Conservation (phyloP, 1,140 invertebrate species). For the Sitophilus oryzae region DNA sequence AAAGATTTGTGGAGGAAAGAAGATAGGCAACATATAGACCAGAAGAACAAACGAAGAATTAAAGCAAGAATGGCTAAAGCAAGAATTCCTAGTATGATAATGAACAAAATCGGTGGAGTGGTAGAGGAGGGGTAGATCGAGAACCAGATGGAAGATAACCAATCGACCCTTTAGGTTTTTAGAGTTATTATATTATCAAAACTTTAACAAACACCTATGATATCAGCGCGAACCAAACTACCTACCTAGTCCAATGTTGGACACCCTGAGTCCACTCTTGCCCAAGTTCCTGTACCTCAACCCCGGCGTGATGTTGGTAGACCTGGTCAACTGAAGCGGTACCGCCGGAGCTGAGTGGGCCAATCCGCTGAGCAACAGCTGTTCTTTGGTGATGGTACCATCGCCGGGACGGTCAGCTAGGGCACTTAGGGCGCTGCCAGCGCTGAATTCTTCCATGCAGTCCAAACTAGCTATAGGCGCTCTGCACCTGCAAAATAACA, state of each 20-base stretch:
- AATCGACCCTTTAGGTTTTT: too few species aligned
- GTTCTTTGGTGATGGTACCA: conserved; percentile 44
- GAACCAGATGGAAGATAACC: too few species aligned
- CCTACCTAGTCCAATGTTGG: conserved; percentile 81
- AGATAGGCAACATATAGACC: too few species aligned
- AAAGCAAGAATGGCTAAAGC: too few species aligned
- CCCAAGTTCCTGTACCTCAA: conserved; percentile 86
- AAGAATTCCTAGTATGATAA: too few species aligned
- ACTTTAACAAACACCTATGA: too few species aligned
- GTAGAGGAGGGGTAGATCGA: too few species aligned
- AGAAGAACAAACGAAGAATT: too few species aligned
- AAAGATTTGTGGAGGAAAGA: too few species aligned
- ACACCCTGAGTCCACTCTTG: conserved; percentile 86
- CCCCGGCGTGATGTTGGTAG: conserved; percentile 63
- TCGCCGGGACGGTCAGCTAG: conserved; percentile 44
- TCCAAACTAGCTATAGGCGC: conserved; percentile 85
- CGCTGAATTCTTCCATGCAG: conserved; percentile 89
- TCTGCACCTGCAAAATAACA: conserved; percentile 62
- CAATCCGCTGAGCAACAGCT: conserved; percentile 43
- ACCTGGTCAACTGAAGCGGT: conserved; percentile 44
- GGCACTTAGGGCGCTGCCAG: conserved; percentile 46
- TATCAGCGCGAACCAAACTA: too few species aligned
- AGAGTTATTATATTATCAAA: too few species aligned
- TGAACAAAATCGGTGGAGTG: too few species aligned
- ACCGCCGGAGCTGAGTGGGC: conserved; percentile 40